Base-by-base conservation (phyloP, 2,797 vertebrate species). In the Yasuhikotakia modesta region DNA sequence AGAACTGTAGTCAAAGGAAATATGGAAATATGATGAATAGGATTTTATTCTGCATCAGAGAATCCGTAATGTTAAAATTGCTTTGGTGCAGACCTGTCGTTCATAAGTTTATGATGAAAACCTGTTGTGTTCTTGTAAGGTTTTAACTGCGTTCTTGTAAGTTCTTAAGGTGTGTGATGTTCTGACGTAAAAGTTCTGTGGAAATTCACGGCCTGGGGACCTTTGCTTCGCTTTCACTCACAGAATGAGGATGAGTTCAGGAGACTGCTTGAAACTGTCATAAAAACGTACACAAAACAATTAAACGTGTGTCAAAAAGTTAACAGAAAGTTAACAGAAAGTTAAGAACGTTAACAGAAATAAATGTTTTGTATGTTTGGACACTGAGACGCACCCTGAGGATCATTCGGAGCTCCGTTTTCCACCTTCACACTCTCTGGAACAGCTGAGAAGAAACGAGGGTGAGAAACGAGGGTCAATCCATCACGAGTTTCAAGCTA, bases 401-500 rank as follows among this genome's bases (percentile, higher is more conserved):
- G 89, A 66, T 94, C 91, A 5, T 87, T 83, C 81, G 92, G 87
- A 27, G 84, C 89, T 76, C 90, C 90, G 19, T 83, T 77, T 10
- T 91, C 89, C 21, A 86, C 86, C 84, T 91, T 93, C 8, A 84
- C 89, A 10, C 83, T 88, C 73, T 92, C 93, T 19, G 87, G 85
- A 76, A 92, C 92, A 0, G 86, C 88, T 84, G 87, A 80, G 71
- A 71, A 58, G 76, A 12, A 69, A 43, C 76, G 30, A 5, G 27
- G 30, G 52, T 57, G 17, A 39, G 0, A 48, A 16, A n/a, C n/a
- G n/a, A n/a, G n/a, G n/a, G n/a, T n/a, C n/a, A n/a, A n/a, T n/a
- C n/a, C n/a, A n/a, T 45, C 35, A 35, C 4, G 35, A 35, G 1
- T 35, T 35, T 35, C 2, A 35, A 35, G 5, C 35, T 5, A 35